These are phyloP conservation scores for Shinisaurus crocodilurus DNA, from an alignment of 2,113 vertebrate species.

Conservation along the genomic window DNA sequence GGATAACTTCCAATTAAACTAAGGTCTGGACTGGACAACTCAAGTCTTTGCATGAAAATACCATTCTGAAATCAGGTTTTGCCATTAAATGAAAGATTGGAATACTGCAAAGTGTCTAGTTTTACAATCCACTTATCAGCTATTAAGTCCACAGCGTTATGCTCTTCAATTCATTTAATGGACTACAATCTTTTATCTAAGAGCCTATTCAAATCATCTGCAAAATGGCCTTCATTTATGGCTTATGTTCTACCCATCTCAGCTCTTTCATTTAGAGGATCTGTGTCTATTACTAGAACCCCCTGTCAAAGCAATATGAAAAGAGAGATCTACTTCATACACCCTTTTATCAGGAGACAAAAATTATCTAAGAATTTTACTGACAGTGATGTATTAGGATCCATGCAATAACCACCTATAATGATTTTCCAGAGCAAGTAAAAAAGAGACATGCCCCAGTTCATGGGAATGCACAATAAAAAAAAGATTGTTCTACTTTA, in stretches of 20 bases:
- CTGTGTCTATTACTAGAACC: not conserved
- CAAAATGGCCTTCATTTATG: not conserved
- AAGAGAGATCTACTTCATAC: not conserved
- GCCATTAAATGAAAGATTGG: not conserved
- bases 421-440: not conserved
- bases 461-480: conserved; percentile 25
- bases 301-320: not conserved
- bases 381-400: not conserved
- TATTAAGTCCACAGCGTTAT: not conserved
- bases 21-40: not conserved
- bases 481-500: not conserved
- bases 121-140: not conserved
- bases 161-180: not conserved
- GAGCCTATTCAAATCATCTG: not conserved
- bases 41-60: not conserved
- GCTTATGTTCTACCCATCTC: not conserved
- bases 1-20: not conserved
- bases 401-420: not conserved
- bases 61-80: not conserved
- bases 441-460: not conserved
- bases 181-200: not conserved
- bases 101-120: not conserved
- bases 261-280: not conserved
- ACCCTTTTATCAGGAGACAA: not conserved
- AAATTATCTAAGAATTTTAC: not conserved